Conservation (phyloP, 53 echinoderm and acorn worm species). For the Stichopus horrens region DNA sequence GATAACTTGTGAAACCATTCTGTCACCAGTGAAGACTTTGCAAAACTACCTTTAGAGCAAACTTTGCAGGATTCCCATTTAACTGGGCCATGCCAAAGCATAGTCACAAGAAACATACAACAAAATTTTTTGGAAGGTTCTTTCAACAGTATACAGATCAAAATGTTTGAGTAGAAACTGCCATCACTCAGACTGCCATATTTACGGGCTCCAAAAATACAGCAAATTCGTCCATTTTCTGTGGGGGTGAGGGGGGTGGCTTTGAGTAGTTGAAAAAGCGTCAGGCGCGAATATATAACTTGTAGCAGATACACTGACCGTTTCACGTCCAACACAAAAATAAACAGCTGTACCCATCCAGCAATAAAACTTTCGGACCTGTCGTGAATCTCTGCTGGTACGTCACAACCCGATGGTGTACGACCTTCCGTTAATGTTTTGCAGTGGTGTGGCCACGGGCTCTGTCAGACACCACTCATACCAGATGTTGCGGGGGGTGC, state of each 20-base stretch:
- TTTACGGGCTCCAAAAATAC: no score
- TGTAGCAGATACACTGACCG: constrained; percentile 1
- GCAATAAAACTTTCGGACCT: neutral
- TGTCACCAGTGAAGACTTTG: no score
- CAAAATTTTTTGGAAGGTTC: no score
- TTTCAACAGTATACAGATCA: no score
- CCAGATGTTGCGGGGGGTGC: constrained; percentile 84
- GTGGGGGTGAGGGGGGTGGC: neutral
- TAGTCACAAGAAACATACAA: no score
- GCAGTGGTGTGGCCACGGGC: constrained; percentile 86
- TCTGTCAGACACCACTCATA: constrained; percentile 98
- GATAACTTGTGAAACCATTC: no score
- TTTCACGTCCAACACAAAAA: neutral
- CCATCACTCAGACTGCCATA: no score
- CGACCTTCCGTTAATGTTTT: constrained; percentile 94
- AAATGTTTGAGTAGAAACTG: no score
- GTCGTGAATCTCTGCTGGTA: neutral
- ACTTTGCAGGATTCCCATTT: no score
- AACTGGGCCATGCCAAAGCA: no score
- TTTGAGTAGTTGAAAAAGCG: neutral
- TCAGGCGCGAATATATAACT: neutral
- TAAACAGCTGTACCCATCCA: neutral
- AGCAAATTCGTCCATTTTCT: no score
- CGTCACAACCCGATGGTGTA: constrained; percentile 94
- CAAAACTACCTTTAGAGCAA: no score